A percentile compares a stretch with the other conserved stretches of the same genome.
Evolutionary conservation across 92 coral and sea anemone genomes (phyloP).

Genomic region (Siderastrea siderea): DNA sequence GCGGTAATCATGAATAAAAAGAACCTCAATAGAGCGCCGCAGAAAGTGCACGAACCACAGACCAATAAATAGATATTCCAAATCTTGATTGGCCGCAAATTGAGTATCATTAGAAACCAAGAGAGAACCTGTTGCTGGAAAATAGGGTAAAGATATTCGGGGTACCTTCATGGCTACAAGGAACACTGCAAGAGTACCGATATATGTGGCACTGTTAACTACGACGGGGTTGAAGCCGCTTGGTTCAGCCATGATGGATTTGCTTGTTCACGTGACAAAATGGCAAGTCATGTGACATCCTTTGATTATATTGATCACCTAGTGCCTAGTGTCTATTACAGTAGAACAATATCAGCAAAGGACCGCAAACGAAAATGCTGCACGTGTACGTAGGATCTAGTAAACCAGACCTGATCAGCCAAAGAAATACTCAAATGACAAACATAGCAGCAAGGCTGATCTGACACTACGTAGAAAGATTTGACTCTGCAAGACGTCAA

Average conservation of each 20-base stretch:
- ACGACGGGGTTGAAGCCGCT: constrained; percentile 80
- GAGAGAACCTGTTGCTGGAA: constrained; percentile 78
- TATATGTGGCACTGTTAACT: constrained; percentile 79
- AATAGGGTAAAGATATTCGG: constrained; percentile 60
- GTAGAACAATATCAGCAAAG: no score
- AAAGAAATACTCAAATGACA: no score
- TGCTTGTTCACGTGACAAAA: not conserved
- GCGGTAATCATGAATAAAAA: constrained; percentile 82
- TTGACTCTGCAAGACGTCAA: no score
- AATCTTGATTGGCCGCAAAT: constrained; percentile 60
- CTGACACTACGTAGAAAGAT: no score
- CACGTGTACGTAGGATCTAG: no score
- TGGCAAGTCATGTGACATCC: not conserved
- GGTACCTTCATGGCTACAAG: constrained; percentile 71
- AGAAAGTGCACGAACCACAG: constrained; percentile 86
- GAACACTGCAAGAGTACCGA: constrained; percentile 79
- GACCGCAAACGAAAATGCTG: no score
- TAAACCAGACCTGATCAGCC: no score
- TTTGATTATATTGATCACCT: no score
- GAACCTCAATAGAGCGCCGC: constrained; percentile 82
- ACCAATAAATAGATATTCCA: constrained; percentile 78
- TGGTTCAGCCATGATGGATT: constrained; percentile 61
- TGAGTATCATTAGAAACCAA: constrained; percentile 52
- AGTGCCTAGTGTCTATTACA: no score
- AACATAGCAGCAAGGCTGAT: no score